Conservation (phyloP, 2,888 invertebrate species). For the Creontiades dilutus region DNA sequence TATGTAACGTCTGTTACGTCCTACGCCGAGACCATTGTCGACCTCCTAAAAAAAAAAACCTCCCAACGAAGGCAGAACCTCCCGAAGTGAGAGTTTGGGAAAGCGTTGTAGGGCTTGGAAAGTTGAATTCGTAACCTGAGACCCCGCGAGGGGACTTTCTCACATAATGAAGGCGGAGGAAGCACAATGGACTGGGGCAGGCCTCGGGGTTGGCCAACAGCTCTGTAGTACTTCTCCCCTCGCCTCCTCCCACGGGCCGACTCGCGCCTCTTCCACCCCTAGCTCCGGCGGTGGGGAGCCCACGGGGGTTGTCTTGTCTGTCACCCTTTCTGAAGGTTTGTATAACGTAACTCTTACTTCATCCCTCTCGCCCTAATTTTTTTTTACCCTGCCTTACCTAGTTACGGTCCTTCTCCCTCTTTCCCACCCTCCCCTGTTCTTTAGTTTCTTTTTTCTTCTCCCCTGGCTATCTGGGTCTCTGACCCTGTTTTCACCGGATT, state of each 20-base stretch:
- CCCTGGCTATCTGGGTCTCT: constrained; percentile 41
- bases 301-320: too few species aligned
- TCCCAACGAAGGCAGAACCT: not conserved
- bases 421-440: not conserved
- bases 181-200: constrained; percentile 19
- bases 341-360: constrained; percentile 68
- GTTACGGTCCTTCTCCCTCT: not conserved
- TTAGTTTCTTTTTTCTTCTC: not conserved
- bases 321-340: constrained; percentile 58
- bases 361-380: constrained; percentile 67
- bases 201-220: constrained; percentile 17
- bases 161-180: constrained; percentile 55
- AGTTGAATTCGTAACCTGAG: constrained; percentile 67
- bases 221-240: too few species aligned
- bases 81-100: constrained; percentile 67
- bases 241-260: not conserved
- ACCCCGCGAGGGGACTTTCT: constrained; percentile 52
- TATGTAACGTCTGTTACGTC: constrained; percentile 28
- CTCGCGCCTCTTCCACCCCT: constrained; percentile 21
- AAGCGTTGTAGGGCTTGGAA: constrained; percentile 64
- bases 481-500: constrained; percentile 37
- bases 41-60: not conserved
- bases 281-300: not conserved
- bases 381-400: constrained; percentile 54
- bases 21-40: constrained; percentile 29